Evolutionary conservation across 1,140 invertebrate genomes (phyloP), one percentile per base, ranked within the genome.

Genomic region (Drosophila busckii): DNA sequence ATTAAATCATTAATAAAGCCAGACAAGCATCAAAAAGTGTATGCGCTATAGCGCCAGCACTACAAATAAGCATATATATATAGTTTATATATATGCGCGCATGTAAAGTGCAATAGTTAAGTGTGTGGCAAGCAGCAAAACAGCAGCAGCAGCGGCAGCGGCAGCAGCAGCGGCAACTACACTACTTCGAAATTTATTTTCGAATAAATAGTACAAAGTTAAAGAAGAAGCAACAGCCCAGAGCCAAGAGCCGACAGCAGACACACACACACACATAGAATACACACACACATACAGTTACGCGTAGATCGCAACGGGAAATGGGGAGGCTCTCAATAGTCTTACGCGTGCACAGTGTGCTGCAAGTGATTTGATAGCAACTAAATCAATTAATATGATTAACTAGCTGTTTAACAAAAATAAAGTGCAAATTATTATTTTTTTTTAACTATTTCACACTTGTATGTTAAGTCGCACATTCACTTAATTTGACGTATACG

Each of bases 121-220:
- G 52, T 53, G 69, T 67, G 70, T 65, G 69, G 60, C 52, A 58
- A 56, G 42, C 41, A 19, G 58, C 41, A 38, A 31, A 60, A 26
- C 42, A 29, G 25, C 29, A 28, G 17, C 16, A 4, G 35, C 48
- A 26, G 16, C 52, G 10, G 3, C 44, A 7, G 22, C 22, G 8
- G 0, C 52, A 13, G 3, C 56, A 9, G 16, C 44, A 13, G 31
- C 59, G 19, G 60, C 65, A 65, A 82, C 73, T 82, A 80, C 73
- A 82, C 73, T 82, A 80, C 73, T 78, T 78, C 73, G 73, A 73
- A 80, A 78, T 73, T 80, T 80, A 78, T 78, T 78, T 78, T 78
- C 73, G 73, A 78, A 78, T 78, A 78, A 78, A 78, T 78, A 78
- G 73, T 78, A 78, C 73, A 78, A 80, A 80, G 73, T 73, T 78